Evolutionary conservation across 2,797 vertebrate genomes (phyloP).

Genomic region (Chrysocyon brachyurus): DNA sequence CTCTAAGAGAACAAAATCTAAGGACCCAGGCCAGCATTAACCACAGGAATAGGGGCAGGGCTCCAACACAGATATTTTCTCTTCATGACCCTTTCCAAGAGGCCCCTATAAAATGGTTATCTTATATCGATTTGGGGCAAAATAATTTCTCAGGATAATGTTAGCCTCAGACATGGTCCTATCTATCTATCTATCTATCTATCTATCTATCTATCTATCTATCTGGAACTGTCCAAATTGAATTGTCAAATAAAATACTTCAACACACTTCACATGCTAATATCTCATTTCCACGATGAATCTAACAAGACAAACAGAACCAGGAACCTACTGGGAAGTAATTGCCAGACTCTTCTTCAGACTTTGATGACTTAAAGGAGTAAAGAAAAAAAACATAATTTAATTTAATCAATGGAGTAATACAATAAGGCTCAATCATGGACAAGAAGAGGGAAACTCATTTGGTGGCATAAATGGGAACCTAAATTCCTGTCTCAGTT

Average conservation of each 20-base stretch:
- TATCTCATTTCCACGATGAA: not conserved
- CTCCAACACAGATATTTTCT: not conserved
- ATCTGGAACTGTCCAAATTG: not conserved
- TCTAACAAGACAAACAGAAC: not conserved
- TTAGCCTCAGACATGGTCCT: not conserved
- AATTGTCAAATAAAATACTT: slow-evolving; percentile 28
- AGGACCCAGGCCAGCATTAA: not conserved
- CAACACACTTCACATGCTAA: not conserved
- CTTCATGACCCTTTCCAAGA: not conserved
- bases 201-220: not conserved
- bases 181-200: not conserved
- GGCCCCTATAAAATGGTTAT: not conserved
- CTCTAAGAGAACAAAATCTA: not conserved
- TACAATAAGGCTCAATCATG: not conserved
- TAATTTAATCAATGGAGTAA: not conserved
- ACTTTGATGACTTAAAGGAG: not conserved
- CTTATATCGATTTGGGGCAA: not conserved
- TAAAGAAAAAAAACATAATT: not conserved
- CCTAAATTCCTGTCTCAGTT: not conserved
- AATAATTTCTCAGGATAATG: not conserved
- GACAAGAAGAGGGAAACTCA: not conserved
- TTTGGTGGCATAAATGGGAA: not conserved
- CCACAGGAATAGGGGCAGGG: not conserved
- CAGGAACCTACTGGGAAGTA: not conserved
- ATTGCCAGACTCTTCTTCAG: slow-evolving; percentile 24